Percentiles rank a stretch among this genome's conserved stretches.
These are phyloP conservation scores for Gymnoscelis rufifasciata DNA, from an alignment of 2,888 invertebrate species.

Conservation along the genomic window DNA sequence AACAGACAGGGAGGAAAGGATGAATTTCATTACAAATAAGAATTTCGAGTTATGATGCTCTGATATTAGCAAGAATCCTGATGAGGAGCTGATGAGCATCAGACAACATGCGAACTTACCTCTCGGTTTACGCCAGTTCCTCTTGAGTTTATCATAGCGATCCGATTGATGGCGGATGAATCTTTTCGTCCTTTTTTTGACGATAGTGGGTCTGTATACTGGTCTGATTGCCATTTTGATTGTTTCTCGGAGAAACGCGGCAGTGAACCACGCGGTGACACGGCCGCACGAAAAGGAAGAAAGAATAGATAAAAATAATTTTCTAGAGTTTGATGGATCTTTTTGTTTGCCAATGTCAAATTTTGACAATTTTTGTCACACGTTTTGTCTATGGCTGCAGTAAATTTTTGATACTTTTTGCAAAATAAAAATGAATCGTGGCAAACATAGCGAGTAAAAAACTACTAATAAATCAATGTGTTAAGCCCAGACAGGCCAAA, in stretches of 20 bases:
- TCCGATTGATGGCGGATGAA: constrained; percentile 99
- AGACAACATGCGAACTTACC: constrained; percentile 69
- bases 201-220: constrained; percentile 91
- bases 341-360: constrained; percentile 28
- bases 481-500: too few species aligned
- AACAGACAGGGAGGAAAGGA: neutral
- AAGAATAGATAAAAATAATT: constrained; percentile 64
- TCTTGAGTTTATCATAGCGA: constrained; percentile 96
- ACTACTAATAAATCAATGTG: too few species aligned
- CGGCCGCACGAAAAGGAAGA: constrained; percentile 75
- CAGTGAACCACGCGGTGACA: constrained; percentile 78
- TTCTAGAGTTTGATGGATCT: constrained; percentile 58
- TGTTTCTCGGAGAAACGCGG: constrained; percentile 62
- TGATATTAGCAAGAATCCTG: constrained; percentile 1
- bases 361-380: too few species aligned
- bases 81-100: neutral
- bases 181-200: constrained; percentile 98
- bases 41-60: neutral
- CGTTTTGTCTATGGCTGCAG: constrained; percentile 32
- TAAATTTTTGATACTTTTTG: too few species aligned
- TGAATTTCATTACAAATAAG: neutral
- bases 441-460: too few species aligned
- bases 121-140: constrained; percentile 99
- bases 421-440: too few species aligned
- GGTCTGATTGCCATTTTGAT: constrained; percentile 92